These are phyloP conservation scores for Malthinus flaveolus DNA, from an alignment of 2,888 invertebrate genomes.

Conservation along the genomic window DNA sequence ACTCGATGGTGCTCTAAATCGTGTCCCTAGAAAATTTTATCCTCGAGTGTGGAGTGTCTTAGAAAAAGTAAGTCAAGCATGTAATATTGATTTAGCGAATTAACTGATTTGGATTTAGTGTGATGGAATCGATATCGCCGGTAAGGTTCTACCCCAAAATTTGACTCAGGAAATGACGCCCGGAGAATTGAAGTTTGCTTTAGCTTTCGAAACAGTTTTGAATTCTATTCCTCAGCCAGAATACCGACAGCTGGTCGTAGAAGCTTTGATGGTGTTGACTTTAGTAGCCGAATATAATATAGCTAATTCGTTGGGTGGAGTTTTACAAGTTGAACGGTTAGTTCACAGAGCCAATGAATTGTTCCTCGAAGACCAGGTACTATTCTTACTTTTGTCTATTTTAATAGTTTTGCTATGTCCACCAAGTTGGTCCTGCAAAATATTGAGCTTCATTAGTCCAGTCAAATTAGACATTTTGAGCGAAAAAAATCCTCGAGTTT, in stretches of 20 bases:
- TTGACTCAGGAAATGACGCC: constrained; percentile 99
- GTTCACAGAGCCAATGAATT: constrained; percentile 93
- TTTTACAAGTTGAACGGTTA: constrained; percentile 86
- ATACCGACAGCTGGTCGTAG: constrained; percentile 94
- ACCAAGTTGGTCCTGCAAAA: too few relatives aligned
- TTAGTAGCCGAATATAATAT: constrained; percentile 87
- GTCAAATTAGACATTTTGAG: too few relatives aligned
- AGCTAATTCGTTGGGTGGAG: constrained; percentile 73
- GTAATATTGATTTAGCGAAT: too few relatives aligned
- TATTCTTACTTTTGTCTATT: too few relatives aligned
- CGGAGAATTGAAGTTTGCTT: constrained; percentile 96
- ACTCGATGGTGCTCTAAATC: constrained; percentile 94
- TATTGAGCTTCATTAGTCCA: too few relatives aligned
- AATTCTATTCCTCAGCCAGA: constrained; percentile 98
- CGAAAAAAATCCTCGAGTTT: too few relatives aligned
- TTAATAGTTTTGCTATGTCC: too few relatives aligned
- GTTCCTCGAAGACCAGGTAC: constrained; percentile 95
- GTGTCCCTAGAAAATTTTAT: constrained; percentile 97
- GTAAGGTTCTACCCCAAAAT: constrained; percentile 85
- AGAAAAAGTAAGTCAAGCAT: constrained; percentile 69
- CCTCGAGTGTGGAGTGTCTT: constrained; percentile 90
- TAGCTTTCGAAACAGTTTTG: constrained; percentile 95
- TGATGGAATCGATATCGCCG: constrained; percentile 91
- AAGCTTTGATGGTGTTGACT: constrained; percentile 95
- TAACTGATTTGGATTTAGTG: constrained; percentile 69